Base-by-base conservation (phyloP, 2,797 vertebrate species). In the Salarias fasciatus region DNA sequence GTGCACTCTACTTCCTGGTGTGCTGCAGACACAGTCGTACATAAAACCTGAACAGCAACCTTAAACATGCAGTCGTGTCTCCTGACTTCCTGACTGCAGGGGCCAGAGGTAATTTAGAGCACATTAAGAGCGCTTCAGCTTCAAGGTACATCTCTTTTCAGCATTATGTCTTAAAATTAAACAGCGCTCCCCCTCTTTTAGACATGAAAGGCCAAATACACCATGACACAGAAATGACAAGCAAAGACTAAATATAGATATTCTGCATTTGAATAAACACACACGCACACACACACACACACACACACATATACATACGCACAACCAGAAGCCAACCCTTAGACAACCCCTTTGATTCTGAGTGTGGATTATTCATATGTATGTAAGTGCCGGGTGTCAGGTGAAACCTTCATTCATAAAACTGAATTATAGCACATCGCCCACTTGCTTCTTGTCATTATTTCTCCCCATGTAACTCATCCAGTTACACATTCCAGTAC, bases 211-310 rank as follows among this genome's bases (percentile, higher is more conserved):
- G 6, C 48, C 60, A 61, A 69, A 60, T 28, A 0, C 5, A 28
- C 38, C 10, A 48, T 57, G 44, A 67, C 35, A 57, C 47, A 66
- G 62, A 57, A 40, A 61, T 3, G n/a, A 52, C 29, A 72, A 66
- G 43, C 40, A 11, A 57, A 11, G 5, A 45, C 54, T 67, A 52
- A 70, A 64, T 46, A 67, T 58, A 79, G 50, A 66, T 11, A 63
- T 36, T n/a, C 9, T 36, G 24, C 5, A 14, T 61, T 40, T 58
- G 8, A 11, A 10, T 41, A 73, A 8, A 49, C 54, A 35, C 33
- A 35, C 33, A 35, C 33, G 35, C 33, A 5, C 33, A 35, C 33
- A 35, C 33, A 35, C 33, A 5, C 33, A 35, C 33, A 5, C 33
- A 35, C 33, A 5, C 33, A 35, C 33, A 5, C 33, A 35, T 33